Evolutionary conservation across 2,113 vertebrate genomes (phyloP).

Genomic region (Leiothrix lutea): DNA sequence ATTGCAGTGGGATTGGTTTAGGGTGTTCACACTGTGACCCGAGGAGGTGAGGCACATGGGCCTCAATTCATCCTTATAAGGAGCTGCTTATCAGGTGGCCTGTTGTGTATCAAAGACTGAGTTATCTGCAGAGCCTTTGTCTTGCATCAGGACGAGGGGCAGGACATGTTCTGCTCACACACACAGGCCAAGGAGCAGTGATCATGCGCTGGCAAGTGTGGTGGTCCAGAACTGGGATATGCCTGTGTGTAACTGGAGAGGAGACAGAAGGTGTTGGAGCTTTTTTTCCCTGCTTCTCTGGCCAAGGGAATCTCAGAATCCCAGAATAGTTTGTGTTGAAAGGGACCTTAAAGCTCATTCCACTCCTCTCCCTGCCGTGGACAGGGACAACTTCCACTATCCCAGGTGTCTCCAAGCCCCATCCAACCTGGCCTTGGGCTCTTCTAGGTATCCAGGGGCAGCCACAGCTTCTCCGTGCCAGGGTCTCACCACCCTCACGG

Average conservation of each 20-base stretch:
- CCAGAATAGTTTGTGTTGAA: not conserved
- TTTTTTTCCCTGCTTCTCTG: not conserved
- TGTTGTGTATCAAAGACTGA: not conserved
- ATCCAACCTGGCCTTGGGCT: not conserved
- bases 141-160: rapidly evolving
- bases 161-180: not conserved
- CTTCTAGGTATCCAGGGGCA: not conserved
- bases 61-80: not conserved
- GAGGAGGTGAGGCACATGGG: not conserved
- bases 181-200: not conserved
- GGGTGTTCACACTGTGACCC: rapidly evolving
- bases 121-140: not conserved
- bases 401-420: not conserved
- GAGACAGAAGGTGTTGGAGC: not conserved
- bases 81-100: not conserved
- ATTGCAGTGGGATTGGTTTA: not conserved
- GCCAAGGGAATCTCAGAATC: not conserved
- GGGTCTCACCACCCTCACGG: rapidly evolving
- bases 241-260: not conserved
- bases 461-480: not conserved
- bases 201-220: not conserved
- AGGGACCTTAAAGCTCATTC: not conserved
- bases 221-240: not conserved
- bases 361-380: not conserved
- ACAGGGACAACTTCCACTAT: not conserved